These are phyloP conservation scores for Periophthalmodon schlosseri DNA, from an alignment of 2,113 vertebrate species.

Conservation along the genomic window DNA sequence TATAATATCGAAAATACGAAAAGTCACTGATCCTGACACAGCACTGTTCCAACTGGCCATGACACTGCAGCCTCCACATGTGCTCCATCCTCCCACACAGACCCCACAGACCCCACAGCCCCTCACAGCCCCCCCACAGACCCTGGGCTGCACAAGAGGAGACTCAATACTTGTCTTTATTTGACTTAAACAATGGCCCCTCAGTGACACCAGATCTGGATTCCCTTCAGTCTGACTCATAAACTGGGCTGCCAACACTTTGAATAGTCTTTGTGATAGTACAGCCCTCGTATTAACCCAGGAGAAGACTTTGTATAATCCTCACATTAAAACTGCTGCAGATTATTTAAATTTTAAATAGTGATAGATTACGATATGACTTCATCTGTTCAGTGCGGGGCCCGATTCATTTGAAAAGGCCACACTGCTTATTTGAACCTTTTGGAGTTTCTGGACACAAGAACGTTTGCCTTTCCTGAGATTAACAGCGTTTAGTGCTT, in stretches of 20 bases:
- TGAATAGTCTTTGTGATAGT: conserved; percentile 42
- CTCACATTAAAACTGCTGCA: conserved; percentile 19
- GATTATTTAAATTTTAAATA: conserved; percentile 21
- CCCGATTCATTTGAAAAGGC: not conserved
- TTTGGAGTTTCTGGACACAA: too few species aligned
- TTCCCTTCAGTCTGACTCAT: conserved; percentile 67
- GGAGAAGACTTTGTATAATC: conserved; percentile 32
- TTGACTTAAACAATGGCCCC: conserved; percentile 62
- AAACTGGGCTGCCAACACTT: conserved; percentile 29
- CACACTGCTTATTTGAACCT: too few species aligned
- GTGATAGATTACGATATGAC: not conserved
- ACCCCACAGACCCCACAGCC: conserved; percentile 9
- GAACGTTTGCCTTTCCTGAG: too few species aligned
- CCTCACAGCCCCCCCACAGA: conserved; percentile 23
- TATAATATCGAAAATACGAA: too few species aligned
- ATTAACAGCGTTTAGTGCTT: too few species aligned
- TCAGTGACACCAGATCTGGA: conserved; percentile 60
- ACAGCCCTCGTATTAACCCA: conserved; percentile 38
- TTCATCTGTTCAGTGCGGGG: not conserved
- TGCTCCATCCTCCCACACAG: conserved; percentile 52
- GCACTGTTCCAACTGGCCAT: not conserved
- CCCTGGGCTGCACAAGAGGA: conserved; percentile 38
- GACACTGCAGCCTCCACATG: conserved; percentile 24
- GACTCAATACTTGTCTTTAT: conserved; percentile 68
- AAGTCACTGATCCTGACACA: not conserved